Conservation (phyloP, 2,797 vertebrate genomes). For the Crotalus adamanteus region DNA sequence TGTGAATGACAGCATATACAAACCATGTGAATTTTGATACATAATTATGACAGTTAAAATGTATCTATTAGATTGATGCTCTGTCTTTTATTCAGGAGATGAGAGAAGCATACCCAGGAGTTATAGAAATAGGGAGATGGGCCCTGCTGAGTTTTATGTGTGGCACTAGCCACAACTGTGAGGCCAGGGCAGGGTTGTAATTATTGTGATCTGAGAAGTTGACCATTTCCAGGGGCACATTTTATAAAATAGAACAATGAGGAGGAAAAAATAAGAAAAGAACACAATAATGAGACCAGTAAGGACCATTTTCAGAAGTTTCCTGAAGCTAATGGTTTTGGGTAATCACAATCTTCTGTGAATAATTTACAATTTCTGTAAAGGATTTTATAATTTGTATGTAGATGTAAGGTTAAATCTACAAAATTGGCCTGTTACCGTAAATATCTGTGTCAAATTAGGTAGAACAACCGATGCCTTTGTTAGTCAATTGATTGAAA, state of each 20-base stretch:
- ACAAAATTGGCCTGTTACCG: background rate
- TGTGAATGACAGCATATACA: background rate
- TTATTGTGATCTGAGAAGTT: background rate
- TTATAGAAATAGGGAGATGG: background rate
- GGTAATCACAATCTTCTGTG: background rate
- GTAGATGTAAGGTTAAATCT: background rate
- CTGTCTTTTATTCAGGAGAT: background rate
- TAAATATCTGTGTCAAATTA: background rate
- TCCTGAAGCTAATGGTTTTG: background rate
- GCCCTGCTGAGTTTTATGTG: background rate
- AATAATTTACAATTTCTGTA: background rate
- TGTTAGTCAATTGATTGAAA: background rate
- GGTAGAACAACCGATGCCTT: background rate
- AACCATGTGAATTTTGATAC: background rate
- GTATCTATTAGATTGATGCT: background rate
- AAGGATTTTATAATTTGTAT: background rate
- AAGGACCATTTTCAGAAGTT: background rate
- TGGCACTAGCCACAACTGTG: background rate
- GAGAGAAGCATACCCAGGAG: background rate
- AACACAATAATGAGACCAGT: background rate
- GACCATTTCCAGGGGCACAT: background rate
- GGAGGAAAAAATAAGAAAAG: background rate
- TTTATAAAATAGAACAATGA: background rate
- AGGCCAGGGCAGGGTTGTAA: background rate
- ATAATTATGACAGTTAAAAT: background rate